phyloP scores from a whole-genome alignment of 35 echinoderm and acorn worm genomes.

The Apostichopus californicus region DNA sequence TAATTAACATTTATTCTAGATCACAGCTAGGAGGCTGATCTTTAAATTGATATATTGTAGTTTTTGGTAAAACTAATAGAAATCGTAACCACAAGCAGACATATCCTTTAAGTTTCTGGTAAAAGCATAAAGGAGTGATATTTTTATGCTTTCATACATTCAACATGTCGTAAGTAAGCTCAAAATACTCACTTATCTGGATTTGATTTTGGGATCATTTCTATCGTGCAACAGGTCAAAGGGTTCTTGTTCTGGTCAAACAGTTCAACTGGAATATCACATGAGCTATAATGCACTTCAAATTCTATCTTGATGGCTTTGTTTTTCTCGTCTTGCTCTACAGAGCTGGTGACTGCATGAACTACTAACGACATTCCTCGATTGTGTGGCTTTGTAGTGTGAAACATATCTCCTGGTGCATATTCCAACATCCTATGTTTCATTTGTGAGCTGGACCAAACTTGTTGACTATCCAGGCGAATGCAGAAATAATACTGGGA shows the following conservation, averaged over 20 bases:
- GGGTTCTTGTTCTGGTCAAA: constrained; percentile 38
- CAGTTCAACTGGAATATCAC: constrained; percentile 61
- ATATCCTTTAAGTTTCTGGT: no score
- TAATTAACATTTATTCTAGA: no score
- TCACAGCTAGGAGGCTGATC: no score
- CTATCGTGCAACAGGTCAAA: constrained; percentile 58
- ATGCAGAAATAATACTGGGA: constrained; percentile 73
- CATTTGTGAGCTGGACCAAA: constrained; percentile 25
- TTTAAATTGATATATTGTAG: no score
- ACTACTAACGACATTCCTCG: constrained; percentile 66
- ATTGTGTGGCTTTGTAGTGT: constrained; percentile 27
- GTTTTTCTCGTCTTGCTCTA: constrained; percentile 42
- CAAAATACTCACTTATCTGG: constrained; percentile 69
- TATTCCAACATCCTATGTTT: constrained; percentile 50
- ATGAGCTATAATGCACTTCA: constrained; percentile 61
- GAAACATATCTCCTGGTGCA: constrained; percentile 25
- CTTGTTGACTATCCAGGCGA: constrained; percentile 14
- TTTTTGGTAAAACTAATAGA: no score
- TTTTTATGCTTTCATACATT: no score
- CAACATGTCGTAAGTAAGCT: not conserved
- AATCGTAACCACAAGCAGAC: no score
- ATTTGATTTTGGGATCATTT: constrained; percentile 75
- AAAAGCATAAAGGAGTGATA: no score
- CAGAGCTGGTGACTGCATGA: constrained; percentile 56
- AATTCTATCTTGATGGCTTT: constrained; percentile 60